Conservation (phyloP, 2,797 vertebrate genomes). For the Oreortyx pictus region DNA sequence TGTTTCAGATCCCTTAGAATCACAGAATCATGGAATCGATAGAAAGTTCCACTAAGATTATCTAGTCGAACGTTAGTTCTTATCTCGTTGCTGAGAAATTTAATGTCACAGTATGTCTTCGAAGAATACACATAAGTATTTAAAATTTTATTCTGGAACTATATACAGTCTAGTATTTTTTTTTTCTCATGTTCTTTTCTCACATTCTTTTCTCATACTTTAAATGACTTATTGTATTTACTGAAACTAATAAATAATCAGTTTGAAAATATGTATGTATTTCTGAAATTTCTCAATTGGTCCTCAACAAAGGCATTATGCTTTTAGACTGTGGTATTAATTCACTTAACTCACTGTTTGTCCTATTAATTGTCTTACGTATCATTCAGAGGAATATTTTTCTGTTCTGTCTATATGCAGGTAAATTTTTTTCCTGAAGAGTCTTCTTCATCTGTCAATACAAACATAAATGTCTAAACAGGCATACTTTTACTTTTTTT, state of each 20-base stretch:
- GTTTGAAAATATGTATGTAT: neutral
- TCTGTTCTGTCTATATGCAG: neutral
- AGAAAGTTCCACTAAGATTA: neutral
- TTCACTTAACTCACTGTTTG: neutral
- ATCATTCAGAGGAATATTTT: neutral
- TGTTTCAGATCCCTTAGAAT: too few species aligned
- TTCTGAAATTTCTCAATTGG: neutral
- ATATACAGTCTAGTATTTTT: neutral
- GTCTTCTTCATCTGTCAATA: too few species aligned
- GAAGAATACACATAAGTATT: neutral
- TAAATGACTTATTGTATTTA: neutral
- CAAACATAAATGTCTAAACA: too few species aligned
- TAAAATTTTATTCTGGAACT: neutral
- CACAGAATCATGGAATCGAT: too few species aligned
- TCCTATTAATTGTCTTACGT: neutral
- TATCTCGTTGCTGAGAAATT: neutral
- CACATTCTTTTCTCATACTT: neutral
- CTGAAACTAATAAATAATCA: neutral
- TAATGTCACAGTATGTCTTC: neutral
- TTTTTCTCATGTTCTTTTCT: neutral
- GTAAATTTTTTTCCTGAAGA: too few species aligned
- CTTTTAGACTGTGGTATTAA: neutral
- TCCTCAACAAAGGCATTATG: neutral
- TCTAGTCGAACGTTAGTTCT: neutral
- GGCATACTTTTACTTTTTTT: too few species aligned